Conservation (phyloP, 2,888 invertebrate genomes). For the Lasius platythorax region DNA sequence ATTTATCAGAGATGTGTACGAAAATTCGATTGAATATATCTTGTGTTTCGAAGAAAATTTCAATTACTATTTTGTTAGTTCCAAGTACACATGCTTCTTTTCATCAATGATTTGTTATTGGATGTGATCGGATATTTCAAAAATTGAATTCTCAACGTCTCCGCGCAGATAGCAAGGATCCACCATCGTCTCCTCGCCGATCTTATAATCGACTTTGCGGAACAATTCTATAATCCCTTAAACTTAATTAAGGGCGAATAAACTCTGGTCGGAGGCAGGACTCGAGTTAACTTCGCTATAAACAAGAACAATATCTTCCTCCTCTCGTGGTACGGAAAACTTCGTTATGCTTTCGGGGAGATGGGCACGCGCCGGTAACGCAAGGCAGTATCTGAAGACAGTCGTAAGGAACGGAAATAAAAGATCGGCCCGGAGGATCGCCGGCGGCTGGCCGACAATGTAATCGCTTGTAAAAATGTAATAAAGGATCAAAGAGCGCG, state of each 20-base stretch:
- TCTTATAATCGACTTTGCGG: constrained; percentile 84
- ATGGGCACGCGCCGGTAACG: constrained; percentile 54
- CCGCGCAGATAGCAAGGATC: background rate
- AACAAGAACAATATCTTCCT: constrained; percentile 84
- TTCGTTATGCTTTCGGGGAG: constrained; percentile 72
- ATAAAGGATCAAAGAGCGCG: constrained; percentile 83
- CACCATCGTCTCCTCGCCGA: constrained; percentile 54
- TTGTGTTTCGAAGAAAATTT: constrained; percentile 53
- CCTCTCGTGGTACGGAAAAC: constrained; percentile 70
- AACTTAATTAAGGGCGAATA: constrained; percentile 83
- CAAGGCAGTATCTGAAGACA: constrained; percentile 61
- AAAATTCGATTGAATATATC: constrained; percentile 24
- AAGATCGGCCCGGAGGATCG: constrained; percentile 74
- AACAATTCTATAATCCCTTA: constrained; percentile 85
- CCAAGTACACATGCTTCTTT: constrained; percentile 47
- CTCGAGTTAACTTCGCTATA: constrained; percentile 82
- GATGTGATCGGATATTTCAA: background rate
- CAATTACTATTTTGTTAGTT: constrained; percentile 19
- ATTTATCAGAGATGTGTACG: constrained; percentile 32
- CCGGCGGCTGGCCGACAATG: constrained; percentile 82
- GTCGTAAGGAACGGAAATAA: constrained; percentile 67
- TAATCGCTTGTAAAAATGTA: constrained; percentile 85
- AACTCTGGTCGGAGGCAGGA: constrained; percentile 70
- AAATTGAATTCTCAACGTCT: constrained; percentile 19
- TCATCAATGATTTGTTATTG: background rate